These are phyloP conservation scores for Lacerta viridis DNA, from an alignment of 2,797 vertebrate species.

Conservation along the genomic window DNA sequence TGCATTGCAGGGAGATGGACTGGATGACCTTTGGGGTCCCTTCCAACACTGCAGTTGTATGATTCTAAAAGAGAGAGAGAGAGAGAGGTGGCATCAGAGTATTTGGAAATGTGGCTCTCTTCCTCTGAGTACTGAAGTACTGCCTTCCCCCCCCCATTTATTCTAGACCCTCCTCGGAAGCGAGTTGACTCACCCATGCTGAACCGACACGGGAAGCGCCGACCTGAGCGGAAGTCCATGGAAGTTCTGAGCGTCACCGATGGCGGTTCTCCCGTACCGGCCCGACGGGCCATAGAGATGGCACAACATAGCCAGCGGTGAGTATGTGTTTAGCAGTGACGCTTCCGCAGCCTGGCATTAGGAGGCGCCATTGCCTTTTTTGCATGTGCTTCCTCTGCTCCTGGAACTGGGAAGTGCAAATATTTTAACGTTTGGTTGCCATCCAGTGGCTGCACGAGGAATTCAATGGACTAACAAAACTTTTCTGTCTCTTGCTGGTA, in stretches of 20 bases:
- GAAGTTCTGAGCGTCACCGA: constrained; percentile 94
- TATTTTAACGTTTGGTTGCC: not conserved
- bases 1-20: too few species aligned
- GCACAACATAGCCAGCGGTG: constrained; percentile 93
- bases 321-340: not conserved
- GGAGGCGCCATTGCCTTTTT: not conserved
- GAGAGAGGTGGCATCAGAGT: too few species aligned
- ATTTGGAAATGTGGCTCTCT: not conserved
- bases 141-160: constrained; percentile 16
- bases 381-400: not conserved
- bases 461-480: not conserved
- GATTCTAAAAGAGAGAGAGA: too few species aligned
- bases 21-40: too few species aligned
- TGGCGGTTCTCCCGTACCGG: constrained; percentile 89
- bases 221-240: constrained; percentile 93
- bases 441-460: not conserved
- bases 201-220: constrained; percentile 90
- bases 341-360: not conserved
- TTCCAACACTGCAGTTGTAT: too few species aligned
- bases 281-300: constrained; percentile 91
- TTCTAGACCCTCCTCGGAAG: constrained; percentile 89
- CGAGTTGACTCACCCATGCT: constrained; percentile 94
- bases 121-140: not conserved
- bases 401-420: not conserved
- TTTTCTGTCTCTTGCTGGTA: not conserved